phyloP scores from a whole-genome alignment of 2,113 vertebrate genomes.

The Heterocephalus glaber region DNA sequence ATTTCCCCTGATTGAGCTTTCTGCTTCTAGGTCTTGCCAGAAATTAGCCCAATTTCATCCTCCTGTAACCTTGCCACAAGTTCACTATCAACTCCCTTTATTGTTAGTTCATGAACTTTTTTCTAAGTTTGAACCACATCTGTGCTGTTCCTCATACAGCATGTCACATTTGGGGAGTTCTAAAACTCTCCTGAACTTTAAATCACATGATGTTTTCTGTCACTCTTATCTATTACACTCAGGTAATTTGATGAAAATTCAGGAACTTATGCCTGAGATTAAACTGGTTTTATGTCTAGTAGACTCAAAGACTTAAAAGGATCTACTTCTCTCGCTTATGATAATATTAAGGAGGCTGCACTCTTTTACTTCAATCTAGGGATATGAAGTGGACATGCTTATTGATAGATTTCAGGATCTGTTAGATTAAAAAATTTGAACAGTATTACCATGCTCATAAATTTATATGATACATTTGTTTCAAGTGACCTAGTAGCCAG shows the following conservation, averaged over 20 bases:
- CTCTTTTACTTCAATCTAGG: background rate
- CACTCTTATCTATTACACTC: background rate
- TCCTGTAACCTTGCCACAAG: background rate
- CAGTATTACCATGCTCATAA: slow-evolving; percentile 56
- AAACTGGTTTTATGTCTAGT: background rate
- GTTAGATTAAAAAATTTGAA: slow-evolving; percentile 71
- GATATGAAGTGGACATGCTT: slow-evolving; percentile 1
- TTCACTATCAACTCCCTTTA: background rate
- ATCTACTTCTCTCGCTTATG: background rate
- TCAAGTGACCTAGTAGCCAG: slow-evolving; percentile 63
- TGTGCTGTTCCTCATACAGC: background rate
- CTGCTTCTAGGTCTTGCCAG: background rate
- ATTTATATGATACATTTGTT: slow-evolving; percentile 69
- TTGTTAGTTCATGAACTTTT: background rate
- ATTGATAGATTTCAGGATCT: slow-evolving; percentile 68
- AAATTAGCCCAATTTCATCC: background rate
- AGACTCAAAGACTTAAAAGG: background rate
- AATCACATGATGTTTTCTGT: background rate
- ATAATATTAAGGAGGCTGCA: slow-evolving; percentile 39
- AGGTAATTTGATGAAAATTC: background rate
- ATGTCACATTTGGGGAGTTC: background rate
- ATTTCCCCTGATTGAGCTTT: background rate
- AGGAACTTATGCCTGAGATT: background rate
- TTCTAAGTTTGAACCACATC: background rate
- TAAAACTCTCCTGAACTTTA: background rate